Conservation (phyloP, 1,140 invertebrate genomes). For the Lepeophtheirus salmonis region DNA sequence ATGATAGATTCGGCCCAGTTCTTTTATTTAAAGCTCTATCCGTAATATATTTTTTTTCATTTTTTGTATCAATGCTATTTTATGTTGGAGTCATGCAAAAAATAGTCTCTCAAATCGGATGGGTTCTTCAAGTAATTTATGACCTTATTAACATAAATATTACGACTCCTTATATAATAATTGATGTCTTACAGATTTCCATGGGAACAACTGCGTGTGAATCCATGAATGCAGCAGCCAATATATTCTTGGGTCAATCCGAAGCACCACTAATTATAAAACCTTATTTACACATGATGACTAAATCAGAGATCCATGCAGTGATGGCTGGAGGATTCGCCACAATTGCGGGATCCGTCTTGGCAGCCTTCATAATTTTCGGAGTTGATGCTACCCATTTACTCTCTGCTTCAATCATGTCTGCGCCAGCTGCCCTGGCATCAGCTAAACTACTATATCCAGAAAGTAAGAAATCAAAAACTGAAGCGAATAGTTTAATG, state of each 20-base stretch:
- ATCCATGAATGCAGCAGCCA: constrained; percentile 69
- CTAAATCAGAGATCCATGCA: constrained; percentile 72
- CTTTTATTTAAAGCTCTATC: constrained; percentile 43
- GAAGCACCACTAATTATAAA: constrained; percentile 40
- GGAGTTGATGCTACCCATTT: constrained; percentile 61
- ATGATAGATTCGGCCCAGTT: neutral
- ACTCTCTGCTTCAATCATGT: constrained; percentile 83
- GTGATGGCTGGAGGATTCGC: constrained; percentile 85
- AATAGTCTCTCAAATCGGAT: constrained; percentile 61
- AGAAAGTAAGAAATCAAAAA: constrained; percentile 8
- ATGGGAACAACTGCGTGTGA: constrained; percentile 76
- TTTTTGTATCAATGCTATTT: constrained; percentile 64
- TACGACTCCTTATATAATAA: neutral
- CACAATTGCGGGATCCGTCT: constrained; percentile 75
- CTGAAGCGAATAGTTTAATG: neutral
- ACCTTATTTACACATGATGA: constrained; percentile 61
- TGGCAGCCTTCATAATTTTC: constrained; percentile 77
- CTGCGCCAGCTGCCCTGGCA: constrained; percentile 71
- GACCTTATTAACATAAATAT: neutral
- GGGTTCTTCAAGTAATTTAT: constrained; percentile 40
- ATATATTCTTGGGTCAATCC: constrained; percentile 75
- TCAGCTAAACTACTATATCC: constrained; percentile 77
- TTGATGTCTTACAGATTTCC: constrained; percentile 26
- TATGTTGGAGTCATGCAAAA: constrained; percentile 70
- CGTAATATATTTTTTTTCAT: constrained; percentile 77